Base-by-base conservation (phyloP, 2,113 vertebrate genomes). In the Otocyon megalotis region DNA sequence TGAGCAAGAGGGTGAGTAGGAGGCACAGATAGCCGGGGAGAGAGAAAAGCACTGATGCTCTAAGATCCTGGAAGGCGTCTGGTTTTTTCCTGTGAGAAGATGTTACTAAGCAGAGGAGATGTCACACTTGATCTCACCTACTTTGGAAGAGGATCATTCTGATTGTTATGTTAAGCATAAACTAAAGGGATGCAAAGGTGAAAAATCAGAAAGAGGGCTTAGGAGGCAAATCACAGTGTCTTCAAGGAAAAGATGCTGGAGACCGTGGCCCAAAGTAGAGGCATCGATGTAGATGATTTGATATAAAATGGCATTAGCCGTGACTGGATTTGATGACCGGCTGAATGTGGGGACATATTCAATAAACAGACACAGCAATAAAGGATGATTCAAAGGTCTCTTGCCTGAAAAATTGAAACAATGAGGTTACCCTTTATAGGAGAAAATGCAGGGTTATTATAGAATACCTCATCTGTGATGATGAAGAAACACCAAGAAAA, bases 21-120 rank as follows among this genome's bases (percentile, higher is more conserved):
- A 90, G 10, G 15, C 76, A n/a, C 1, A 2, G 43, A 26, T 3
- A 35, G 0, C 43, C 0, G 2, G 35, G 7, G 5, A 37, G 9
- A 28, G 65, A 32, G 1, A 80, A 83, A 54, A 20, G 5, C 0
- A 5, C 0, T 10, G 5, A 20, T 48, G 3, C 37, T 74, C 37
- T 37, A n/a, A 22, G 26, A 84, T 35, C 7, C 24, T 90, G 16
- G 5, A 79, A 76, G 11, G 15, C 56, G 16, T 71, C 58, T 65
- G 8, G 4, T 4, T 92, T 88, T 83, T 79, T 82, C 43, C 7
- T 58, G 1, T 53, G 28, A 16, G 16, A 53, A 65, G 14, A 7
- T 50, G 14, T n/a, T 77, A 71, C 83, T 77, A 71, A 79, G 10
- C 20, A 30, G 16, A 82, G 35, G 63, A 67, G 13, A 17, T 43